Evolutionary conservation across 2,888 invertebrate species (phyloP).

Genomic region (Pharmacophagus antenor): DNA sequence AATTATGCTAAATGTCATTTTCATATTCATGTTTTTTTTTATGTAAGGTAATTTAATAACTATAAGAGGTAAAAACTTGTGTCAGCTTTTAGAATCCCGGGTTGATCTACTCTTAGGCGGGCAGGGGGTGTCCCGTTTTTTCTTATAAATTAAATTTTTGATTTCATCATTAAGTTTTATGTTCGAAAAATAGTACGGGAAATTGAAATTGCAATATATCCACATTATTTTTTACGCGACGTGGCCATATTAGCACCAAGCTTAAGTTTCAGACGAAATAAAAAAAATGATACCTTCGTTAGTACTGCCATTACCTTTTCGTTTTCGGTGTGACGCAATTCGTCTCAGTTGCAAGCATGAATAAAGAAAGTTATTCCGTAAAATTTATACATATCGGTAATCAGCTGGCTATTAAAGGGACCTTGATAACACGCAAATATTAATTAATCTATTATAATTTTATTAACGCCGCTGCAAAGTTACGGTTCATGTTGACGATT

Average conservation of each 20-base stretch:
- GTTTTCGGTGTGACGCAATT: constrained; percentile 21
- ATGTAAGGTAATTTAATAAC: too few species aligned
- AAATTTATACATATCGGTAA: constrained; percentile 26
- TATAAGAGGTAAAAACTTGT: too few species aligned
- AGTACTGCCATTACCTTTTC: constrained; percentile 6
- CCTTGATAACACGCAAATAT: constrained; percentile 12
- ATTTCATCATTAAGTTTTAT: too few species aligned
- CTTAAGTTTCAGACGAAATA: constrained; percentile 13
- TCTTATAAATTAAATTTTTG: too few species aligned
- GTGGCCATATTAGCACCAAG: constrained; percentile 1
- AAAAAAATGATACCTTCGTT: constrained; percentile 12
- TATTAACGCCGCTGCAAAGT: background rate
- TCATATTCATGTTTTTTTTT: too few species aligned
- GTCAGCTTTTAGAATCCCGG: too few species aligned
- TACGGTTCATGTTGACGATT: background rate
- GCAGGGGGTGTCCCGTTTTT: too few species aligned
- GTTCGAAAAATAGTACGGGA: too few species aligned
- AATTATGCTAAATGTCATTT: too few species aligned
- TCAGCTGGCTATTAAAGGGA: constrained; percentile 2
- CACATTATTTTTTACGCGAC: background rate
- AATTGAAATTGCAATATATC: background rate
- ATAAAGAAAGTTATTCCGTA: constrained; percentile 27
- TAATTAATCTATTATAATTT: background rate
- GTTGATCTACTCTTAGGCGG: too few species aligned
- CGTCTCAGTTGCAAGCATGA: constrained; percentile 19